A percentile compares a stretch with the other conserved stretches of the same genome.
These are phyloP conservation scores for Perca schrenkii DNA, from an alignment of 2,113 vertebrate species.

Conservation along the genomic window DNA sequence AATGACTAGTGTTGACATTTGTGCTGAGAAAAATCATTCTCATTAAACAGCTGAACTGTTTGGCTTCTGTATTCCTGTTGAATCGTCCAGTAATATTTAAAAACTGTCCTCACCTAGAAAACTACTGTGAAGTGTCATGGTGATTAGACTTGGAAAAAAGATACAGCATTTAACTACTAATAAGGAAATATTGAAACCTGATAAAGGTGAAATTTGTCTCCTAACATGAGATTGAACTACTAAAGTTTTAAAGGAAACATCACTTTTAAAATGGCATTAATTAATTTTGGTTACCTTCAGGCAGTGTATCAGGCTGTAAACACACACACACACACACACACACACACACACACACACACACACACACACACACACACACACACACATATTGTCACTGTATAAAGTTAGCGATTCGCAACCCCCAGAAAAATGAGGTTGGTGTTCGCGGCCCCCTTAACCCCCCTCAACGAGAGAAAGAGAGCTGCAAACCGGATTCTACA, in stretches of 20 bases:
- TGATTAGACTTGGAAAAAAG: not conserved
- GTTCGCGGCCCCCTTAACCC: too few species aligned
- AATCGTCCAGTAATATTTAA: not conserved
- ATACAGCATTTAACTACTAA: not conserved
- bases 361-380: too few species aligned
- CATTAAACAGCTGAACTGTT: constrained; percentile 23
- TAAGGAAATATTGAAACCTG: not conserved
- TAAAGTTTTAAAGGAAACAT: not conserved
- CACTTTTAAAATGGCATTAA: not conserved
- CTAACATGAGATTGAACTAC: not conserved
- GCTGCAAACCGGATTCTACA: too few species aligned
- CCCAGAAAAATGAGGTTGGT: too few species aligned
- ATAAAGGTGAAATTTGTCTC: not conserved
- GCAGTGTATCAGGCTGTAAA: not conserved
- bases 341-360: too few species aligned
- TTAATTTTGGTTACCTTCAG: not conserved
- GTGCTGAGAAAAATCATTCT: constrained; percentile 28
- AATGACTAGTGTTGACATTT: constrained; percentile 59
- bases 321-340: not conserved
- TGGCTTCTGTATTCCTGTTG: not conserved
- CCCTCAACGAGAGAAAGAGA: too few species aligned
- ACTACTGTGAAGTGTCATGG: not conserved
- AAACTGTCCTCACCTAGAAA: not conserved
- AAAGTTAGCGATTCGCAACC: not conserved
- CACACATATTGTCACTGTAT: not conserved